These are phyloP conservation scores for Notodonta dromedarius DNA, from an alignment of 2,888 invertebrate genomes.

Conservation along the genomic window DNA sequence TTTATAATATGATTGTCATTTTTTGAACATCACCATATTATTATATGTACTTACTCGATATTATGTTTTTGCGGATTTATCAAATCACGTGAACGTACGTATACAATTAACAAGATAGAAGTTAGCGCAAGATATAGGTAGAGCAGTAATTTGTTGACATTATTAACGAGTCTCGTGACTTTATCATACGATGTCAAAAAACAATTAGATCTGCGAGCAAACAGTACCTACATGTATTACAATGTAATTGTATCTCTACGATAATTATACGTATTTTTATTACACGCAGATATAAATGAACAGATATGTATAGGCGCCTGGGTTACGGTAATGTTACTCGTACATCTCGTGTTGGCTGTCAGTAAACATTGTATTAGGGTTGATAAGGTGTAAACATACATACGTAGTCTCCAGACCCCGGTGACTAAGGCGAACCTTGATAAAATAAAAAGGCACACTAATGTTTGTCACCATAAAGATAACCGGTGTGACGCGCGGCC, in stretches of 20 bases:
- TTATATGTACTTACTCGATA: too few relatives aligned
- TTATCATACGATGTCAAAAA: background rate
- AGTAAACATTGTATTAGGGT: constrained; percentile 71
- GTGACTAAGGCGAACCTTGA: constrained; percentile 70
- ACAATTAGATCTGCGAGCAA: background rate
- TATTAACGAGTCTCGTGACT: background rate
- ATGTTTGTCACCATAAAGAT: constrained; percentile 80
- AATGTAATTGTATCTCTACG: background rate
- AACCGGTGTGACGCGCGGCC: constrained; percentile 66
- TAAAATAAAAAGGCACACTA: constrained; percentile 70
- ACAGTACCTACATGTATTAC: constrained; percentile 1
- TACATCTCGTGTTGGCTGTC: constrained; percentile 55
- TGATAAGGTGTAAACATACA: constrained; percentile 58
- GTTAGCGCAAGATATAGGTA: too few relatives aligned
- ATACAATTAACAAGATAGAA: too few relatives aligned
- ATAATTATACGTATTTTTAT: constrained; percentile 3
- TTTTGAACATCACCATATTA: too few relatives aligned
- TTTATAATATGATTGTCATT: too few relatives aligned
- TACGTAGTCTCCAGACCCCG: constrained; percentile 62
- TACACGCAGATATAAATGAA: background rate
- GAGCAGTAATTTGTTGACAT: background rate
- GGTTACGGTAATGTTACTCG: constrained; percentile 50
- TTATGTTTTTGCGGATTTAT: too few relatives aligned
- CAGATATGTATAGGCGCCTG: constrained; percentile 18
- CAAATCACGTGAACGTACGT: too few relatives aligned